Conservation (phyloP, 2,797 vertebrate species). For the Cyclopterus lumpus region DNA sequence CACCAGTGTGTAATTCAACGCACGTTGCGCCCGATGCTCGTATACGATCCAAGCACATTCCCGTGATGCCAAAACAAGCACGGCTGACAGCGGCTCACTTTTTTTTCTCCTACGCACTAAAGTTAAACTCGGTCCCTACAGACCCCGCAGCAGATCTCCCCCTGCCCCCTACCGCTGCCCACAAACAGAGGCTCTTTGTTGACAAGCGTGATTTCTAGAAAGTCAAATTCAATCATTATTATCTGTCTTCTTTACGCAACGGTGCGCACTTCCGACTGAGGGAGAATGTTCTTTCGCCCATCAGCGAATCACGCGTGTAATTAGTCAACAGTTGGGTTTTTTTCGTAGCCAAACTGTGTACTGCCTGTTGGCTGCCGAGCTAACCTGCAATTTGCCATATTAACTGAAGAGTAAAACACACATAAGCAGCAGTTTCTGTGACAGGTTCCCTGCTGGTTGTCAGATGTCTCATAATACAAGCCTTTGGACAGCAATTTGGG, state of each 20-base stretch:
- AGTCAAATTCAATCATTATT: slow-evolving; percentile 56
- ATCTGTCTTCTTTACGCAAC: slow-evolving; percentile 39
- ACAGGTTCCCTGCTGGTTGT: slow-evolving; percentile 37
- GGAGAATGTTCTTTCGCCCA: slow-evolving; percentile 35
- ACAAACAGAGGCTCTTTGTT: slow-evolving; percentile 79
- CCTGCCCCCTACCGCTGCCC: slow-evolving; percentile 13
- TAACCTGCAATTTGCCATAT: slow-evolving; percentile 40
- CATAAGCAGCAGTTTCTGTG: slow-evolving; percentile 33
- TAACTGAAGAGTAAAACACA: slow-evolving; percentile 33
- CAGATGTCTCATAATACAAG: slow-evolving; percentile 35
- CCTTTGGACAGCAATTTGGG: slow-evolving; percentile 40
- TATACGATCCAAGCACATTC: slow-evolving; percentile 89
- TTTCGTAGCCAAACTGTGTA: slow-evolving; percentile 35
- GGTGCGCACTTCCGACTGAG: slow-evolving; percentile 26
- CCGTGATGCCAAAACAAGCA: slow-evolving; percentile 90
- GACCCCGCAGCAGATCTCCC: slow-evolving; percentile 42
- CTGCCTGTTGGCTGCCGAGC: slow-evolving; percentile 18
- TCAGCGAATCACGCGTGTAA: slow-evolving; percentile 51
- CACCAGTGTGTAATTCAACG: slow-evolving; percentile 86
- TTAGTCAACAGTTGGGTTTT: slow-evolving; percentile 46
- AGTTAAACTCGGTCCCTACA: slow-evolving; percentile 81
- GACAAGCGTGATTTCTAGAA: slow-evolving; percentile 68
- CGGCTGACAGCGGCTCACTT: slow-evolving; percentile 84
- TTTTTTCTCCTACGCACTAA: slow-evolving; percentile 83
- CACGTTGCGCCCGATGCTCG: slow-evolving; percentile 86